These are phyloP conservation scores for Listronotus oregonensis DNA, from an alignment of 1,140 invertebrate species.

Conservation along the genomic window DNA sequence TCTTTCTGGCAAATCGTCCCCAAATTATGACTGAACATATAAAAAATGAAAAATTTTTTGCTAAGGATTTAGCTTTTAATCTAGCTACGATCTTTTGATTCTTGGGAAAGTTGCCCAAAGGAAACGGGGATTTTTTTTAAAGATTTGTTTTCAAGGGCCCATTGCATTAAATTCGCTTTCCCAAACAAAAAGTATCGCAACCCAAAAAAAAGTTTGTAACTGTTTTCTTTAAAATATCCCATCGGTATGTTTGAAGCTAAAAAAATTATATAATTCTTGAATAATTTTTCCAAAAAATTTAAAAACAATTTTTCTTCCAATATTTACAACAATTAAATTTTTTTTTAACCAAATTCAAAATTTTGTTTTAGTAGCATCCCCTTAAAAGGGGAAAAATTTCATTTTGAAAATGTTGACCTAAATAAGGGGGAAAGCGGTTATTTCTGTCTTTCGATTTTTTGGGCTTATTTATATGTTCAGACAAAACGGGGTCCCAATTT, in stretches of 20 bases:
- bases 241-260: slow-evolving; percentile 47
- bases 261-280: slow-evolving; percentile 48
- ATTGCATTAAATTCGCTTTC: too few relatives aligned
- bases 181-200: too few relatives aligned
- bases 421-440: slow-evolving; percentile 34
- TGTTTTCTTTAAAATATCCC: slow-evolving; percentile 44
- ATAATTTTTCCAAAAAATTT: slow-evolving; percentile 44
- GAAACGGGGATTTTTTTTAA: too few relatives aligned
- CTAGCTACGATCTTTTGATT: too few relatives aligned
- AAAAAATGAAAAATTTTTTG: too few relatives aligned
- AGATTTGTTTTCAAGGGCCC: too few relatives aligned
- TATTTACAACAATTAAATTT: too few relatives aligned
- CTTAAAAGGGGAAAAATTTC: slow-evolving; percentile 40
- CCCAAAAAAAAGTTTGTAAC: slow-evolving; percentile 45
- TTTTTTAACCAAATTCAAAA: slow-evolving; percentile 39
- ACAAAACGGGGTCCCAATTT: slow-evolving; percentile 45
- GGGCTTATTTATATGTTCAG: slow-evolving; percentile 31
- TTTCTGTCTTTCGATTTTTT: not conserved
- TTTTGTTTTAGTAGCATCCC: slow-evolving; percentile 16
- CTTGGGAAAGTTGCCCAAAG: too few relatives aligned
- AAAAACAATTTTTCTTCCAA: slow-evolving; percentile 32
- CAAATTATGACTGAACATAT: too few relatives aligned
- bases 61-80: too few relatives aligned
- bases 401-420: slow-evolving; percentile 43
- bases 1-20: too few relatives aligned